Evolutionary conservation across 2,888 invertebrate genomes (phyloP).

Genomic region (Ischnus inquisitorius): DNA sequence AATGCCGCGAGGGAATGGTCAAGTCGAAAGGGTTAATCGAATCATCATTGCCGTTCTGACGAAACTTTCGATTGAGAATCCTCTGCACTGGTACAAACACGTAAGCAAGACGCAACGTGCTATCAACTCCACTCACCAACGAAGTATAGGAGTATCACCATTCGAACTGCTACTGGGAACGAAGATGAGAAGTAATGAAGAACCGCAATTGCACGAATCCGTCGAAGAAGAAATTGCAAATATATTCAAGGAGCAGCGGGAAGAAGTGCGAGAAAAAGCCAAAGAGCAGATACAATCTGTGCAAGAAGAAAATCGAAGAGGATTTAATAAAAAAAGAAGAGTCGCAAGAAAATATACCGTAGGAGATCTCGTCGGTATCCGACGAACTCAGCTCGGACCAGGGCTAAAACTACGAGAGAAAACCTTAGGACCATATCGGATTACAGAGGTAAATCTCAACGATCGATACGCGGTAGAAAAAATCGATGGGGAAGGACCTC

Average conservation of each 20-base stretch:
- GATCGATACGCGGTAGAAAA: neutral
- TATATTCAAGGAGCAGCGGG: neutral
- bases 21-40: constrained; percentile 47
- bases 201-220: neutral
- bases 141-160: constrained; percentile 40
- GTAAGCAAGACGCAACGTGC: constrained; percentile 28
- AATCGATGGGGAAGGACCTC: neutral
- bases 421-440: neutral
- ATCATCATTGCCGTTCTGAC: constrained; percentile 60
- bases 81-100: constrained; percentile 47
- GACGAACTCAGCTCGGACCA: neutral
- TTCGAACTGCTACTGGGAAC: constrained; percentile 36
- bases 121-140: constrained; percentile 30
- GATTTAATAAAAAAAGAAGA: neutral
- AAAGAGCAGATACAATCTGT: constrained; percentile 24
- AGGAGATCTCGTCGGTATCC: neutral
- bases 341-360: neutral
- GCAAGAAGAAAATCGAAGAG: constrained; percentile 4
- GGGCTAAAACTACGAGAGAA: neutral
- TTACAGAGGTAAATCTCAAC: neutral
- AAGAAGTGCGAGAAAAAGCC: neutral
- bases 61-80: constrained; percentile 56
- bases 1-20: too few relatives aligned
- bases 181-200: constrained; percentile 33
- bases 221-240: constrained; percentile 17